phyloP scores from a whole-genome alignment of 2,888 invertebrate genomes.

The Epinotia ramella region DNA sequence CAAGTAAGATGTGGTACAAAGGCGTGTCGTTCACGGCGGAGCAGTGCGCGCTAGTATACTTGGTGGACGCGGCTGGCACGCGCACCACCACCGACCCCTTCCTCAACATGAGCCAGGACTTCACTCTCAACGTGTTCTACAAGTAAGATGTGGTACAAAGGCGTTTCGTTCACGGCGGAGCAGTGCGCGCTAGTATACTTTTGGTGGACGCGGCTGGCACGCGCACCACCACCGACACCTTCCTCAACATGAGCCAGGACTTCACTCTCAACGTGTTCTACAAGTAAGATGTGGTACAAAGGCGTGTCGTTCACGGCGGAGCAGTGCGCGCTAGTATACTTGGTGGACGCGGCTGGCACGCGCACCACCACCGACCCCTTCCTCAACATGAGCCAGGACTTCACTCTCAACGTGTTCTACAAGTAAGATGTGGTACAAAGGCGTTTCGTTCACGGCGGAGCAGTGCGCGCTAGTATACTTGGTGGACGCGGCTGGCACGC shows the following conservation, averaged over 20 bases:
- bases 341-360: too few relatives aligned
- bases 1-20: conserved; percentile 87
- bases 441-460: conserved; percentile 95
- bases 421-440: conserved; percentile 88
- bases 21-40: conserved; percentile 96
- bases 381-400: conserved; percentile 77
- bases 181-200: conserved; percentile 88
- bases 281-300: conserved; percentile 98
- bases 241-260: conserved; percentile 93
- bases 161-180: conserved; percentile 95
- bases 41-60: conserved; percentile 87
- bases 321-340: too few relatives aligned
- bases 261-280: too few relatives aligned
- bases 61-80: neutral
- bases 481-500: conserved; percentile 51
- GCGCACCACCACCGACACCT: conserved; percentile 94
- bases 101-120: conserved; percentile 93
- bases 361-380: too few relatives aligned
- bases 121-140: conserved; percentile 93
- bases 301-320: conserved; percentile 88
- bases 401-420: conserved; percentile 93
- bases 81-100: conserved; percentile 95
- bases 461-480: conserved; percentile 88
- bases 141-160: conserved; percentile 88
- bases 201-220: neutral